These are phyloP conservation scores for Syngnathus floridae DNA, from an alignment of 2,113 vertebrate species.

Conservation along the genomic window DNA sequence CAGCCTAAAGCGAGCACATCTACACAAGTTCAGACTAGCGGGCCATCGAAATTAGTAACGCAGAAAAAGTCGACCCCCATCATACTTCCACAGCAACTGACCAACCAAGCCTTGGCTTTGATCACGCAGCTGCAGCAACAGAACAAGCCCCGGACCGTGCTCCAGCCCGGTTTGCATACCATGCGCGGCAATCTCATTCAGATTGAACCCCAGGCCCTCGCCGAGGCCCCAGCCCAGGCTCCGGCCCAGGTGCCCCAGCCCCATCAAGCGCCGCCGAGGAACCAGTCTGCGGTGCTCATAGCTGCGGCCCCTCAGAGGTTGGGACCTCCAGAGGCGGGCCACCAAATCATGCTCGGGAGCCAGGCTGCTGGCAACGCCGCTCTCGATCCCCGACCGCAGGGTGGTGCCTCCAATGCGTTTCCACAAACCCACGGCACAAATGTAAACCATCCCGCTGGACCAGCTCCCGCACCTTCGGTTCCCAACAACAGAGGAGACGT, in stretches of 20 bases:
- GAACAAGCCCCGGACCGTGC: neutral
- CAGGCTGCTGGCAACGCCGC: slow-evolving; percentile 31
- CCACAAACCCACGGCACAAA: slow-evolving; percentile 6
- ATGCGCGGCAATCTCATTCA: slow-evolving; percentile 48
- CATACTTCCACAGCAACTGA: slow-evolving; percentile 36
- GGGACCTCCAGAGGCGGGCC: slow-evolving; percentile 55
- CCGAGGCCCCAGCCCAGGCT: slow-evolving; percentile 45
- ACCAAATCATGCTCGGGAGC: slow-evolving; percentile 61
- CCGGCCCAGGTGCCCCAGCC: slow-evolving; percentile 19
- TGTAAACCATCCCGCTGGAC: slow-evolving; percentile 15
- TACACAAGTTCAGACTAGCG: slow-evolving; percentile 9
- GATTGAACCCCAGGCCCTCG: slow-evolving; percentile 45
- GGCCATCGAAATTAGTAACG: neutral
- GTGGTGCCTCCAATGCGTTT: slow-evolving; percentile 5
- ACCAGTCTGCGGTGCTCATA: slow-evolving; percentile 53
- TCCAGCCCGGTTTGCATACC: neutral
- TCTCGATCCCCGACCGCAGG: slow-evolving; percentile 29
- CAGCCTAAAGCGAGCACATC: slow-evolving; percentile 36
- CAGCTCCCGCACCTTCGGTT: slow-evolving; percentile 11
- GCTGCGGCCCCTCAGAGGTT: slow-evolving; percentile 65
- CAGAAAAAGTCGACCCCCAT: slow-evolving; percentile 12
- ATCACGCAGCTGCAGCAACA: slow-evolving; percentile 26
- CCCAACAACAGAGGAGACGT: slow-evolving; percentile 20
- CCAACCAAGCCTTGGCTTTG: slow-evolving; percentile 23
- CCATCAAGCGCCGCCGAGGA: slow-evolving; percentile 30